Evolutionary conservation across 1,140 invertebrate species (phyloP).

Genomic region (Dufourea novaeangliae): DNA sequence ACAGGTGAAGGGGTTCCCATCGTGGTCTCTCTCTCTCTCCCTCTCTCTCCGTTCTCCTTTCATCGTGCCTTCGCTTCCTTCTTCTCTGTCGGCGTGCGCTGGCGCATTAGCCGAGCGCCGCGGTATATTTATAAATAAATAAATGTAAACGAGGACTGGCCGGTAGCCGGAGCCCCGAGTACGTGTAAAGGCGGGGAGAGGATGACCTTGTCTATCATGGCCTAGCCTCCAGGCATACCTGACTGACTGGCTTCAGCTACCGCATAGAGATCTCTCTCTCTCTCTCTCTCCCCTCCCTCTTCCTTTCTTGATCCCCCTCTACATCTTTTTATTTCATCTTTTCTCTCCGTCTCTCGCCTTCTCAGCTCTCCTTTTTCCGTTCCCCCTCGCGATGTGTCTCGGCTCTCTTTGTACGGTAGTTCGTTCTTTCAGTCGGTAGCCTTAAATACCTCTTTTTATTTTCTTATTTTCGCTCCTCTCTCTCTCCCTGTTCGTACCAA

Average conservation of each 20-base stretch:
- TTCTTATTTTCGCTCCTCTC: neutral
- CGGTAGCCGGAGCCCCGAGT: slow-evolving; percentile 56
- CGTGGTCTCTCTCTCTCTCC: too few species aligned
- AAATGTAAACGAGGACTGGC: slow-evolving; percentile 68
- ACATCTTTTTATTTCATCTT: slow-evolving; percentile 45
- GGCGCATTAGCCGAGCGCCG: slow-evolving; percentile 43
- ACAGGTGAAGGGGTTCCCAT: slow-evolving; percentile 48
- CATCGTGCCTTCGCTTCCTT: slow-evolving; percentile 14
- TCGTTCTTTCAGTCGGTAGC: slow-evolving; percentile 44
- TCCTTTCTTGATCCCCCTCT: slow-evolving; percentile 41
- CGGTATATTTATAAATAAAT: slow-evolving; percentile 75
- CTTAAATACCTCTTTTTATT: slow-evolving; percentile 44
- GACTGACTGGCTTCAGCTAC: slow-evolving; percentile 80
- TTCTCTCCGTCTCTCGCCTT: slow-evolving; percentile 18
- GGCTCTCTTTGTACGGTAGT: slow-evolving; percentile 55
- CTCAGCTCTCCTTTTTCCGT: slow-evolving; percentile 18
- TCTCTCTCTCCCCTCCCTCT: slow-evolving; percentile 35
- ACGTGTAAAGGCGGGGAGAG: slow-evolving; percentile 67
- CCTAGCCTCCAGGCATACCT: slow-evolving; percentile 80
- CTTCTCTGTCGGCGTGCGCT: neutral
- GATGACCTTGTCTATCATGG: slow-evolving; percentile 82
- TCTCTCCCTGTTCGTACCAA: neutral
- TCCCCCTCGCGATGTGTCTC: slow-evolving; percentile 35
- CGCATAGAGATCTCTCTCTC: slow-evolving; percentile 71
- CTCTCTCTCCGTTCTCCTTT: slow-evolving; percentile 18